Evolutionary conservation across 2,888 invertebrate genomes (phyloP), one percentile per base, ranked within the genome.

Genomic region (Drosophila leonis): DNA sequence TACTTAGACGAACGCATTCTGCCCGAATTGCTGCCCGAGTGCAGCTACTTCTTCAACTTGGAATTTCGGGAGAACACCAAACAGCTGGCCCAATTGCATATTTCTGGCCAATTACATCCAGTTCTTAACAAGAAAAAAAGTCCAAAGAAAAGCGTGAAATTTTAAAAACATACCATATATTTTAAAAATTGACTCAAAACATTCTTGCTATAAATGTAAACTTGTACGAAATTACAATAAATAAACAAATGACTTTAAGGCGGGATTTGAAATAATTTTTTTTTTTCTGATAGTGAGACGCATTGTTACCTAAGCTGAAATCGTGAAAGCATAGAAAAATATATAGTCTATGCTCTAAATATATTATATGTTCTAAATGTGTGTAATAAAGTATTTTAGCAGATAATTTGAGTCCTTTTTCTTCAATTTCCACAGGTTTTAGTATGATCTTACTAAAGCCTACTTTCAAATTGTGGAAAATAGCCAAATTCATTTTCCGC

Each of bases 21-120:
- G 18, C 88, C 84, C 15, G 72, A 75, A 18, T 61, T 87, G 18
- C 54, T 83, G 24, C 82, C 83, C 5, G 68, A 77, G 3, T 78
- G 82, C 48, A 70, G 49, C 8, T 84, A 61, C 39, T 68, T 61
- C 18, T 13, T 84, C 8, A 72, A 59, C 12, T 7, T 66, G 18
- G 24, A 55, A 1, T 75, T 78, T 37, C 56, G 48, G 0, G 55
- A 75, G 6, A 70, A 71, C 29, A 42, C 65, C 4, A 79, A 71
- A 3, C 49, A 18, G 7, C 5, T 71, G 15, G 87, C 72, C 1
- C 39, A 64, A 18, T 42, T 71, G 33, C 24, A 49, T 31, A 27
- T 84, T 4, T 48, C 60, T 15, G 83, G 87, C 0, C 51, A 65
- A 8, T 44, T 81, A 27, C 49, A 39, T 1, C 62, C 77, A 3